phyloP scores from a whole-genome alignment of 2,888 invertebrate species.

The Salticus scenicus region DNA sequence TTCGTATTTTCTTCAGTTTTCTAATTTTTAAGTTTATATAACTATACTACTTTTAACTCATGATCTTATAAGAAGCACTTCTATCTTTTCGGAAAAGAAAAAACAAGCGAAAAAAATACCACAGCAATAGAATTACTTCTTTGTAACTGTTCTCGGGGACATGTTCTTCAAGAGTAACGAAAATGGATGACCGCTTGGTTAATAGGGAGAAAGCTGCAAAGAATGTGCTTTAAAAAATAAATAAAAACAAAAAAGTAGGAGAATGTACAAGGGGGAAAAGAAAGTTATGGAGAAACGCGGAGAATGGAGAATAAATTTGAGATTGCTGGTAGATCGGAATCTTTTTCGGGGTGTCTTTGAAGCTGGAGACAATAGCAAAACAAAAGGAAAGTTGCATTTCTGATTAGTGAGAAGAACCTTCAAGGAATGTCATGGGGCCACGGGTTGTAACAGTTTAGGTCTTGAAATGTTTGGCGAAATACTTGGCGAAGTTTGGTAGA shows the following conservation, averaged over 20 bases:
- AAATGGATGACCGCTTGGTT: constrained; percentile 57
- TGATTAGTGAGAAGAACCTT: constrained; percentile 68
- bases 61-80: too few species aligned
- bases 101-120: neutral
- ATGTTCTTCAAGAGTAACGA: constrained; percentile 32
- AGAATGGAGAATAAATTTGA: constrained; percentile 62
- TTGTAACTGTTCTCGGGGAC: neutral
- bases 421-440: constrained; percentile 44
- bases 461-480: neutral
- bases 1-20: too few species aligned
- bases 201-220: constrained; percentile 22
- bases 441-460: constrained; percentile 38
- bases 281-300: neutral
- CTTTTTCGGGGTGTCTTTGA: constrained; percentile 42
- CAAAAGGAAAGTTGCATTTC: constrained; percentile 66
- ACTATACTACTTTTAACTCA: too few species aligned
- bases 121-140: neutral
- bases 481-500: neutral
- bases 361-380: constrained; percentile 65
- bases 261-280: neutral
- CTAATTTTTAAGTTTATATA: too few species aligned
- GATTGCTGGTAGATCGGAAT: constrained; percentile 64
- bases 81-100: too few species aligned
- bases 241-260: constrained; percentile 30
- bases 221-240: constrained; percentile 32